Evolutionary conservation across 2,888 invertebrate genomes (phyloP), one percentile per base, ranked within the genome.

Genomic region (Palloptera scutellata): DNA sequence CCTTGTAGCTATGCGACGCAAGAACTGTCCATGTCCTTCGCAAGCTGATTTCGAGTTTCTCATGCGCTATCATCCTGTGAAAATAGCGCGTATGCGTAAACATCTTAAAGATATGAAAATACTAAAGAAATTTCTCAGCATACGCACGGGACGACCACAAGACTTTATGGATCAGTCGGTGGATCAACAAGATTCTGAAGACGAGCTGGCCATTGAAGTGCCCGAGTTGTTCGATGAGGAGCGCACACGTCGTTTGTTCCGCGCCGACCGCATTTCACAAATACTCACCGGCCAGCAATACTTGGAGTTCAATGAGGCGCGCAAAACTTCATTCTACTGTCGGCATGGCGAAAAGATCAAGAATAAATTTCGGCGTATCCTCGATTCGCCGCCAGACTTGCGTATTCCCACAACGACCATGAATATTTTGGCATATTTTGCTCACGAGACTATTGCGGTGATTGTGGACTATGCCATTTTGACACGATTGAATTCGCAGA

Each of bases 361-460:
- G 72, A 84, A 83, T 61, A 90, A 89, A 78, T 84, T 91, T n/a
- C 86, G 89, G 62, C 81, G 85, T 43, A 91, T 91, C 88, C 81
- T 91, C 0, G 90, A 89, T 72, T 87, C 90, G 0, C 88, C 87
- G 5, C 87, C 88, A 48, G 90, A 91, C 72, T 81, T 90, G 19
- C 88, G 87, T 54, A 87, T 92, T 60, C 86, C 88, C 0, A 84
- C 86, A 17, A 86, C 89, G 60, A 93, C 92, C 0, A 86, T 93
- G 76, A 92, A 93, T 79, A 91, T 96, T 3, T 83, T 97, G 70
- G 90, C 92, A 58, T 96, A 95, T 80, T 87, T 96, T 73, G 95
- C 95, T 0, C 94, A 94, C 81, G 96, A 97, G 86, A 94, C 94
- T 0, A 92, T 97, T 9, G 96, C 96, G 0, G 92, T 95, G 81